Conservation (phyloP, 2,113 vertebrate genomes). For the Dissostichus mawsoni region DNA sequence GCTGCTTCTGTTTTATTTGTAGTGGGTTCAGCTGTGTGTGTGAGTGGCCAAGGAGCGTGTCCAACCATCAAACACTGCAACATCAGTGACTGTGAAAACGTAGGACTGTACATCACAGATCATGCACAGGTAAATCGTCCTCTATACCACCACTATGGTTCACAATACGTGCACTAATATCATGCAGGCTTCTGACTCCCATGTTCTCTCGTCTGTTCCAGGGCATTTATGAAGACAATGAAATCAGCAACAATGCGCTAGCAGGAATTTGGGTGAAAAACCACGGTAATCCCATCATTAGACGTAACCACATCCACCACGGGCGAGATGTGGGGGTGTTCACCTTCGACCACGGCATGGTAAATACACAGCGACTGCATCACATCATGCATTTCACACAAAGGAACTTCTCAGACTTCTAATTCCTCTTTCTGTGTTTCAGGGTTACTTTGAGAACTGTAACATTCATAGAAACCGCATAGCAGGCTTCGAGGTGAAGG, state of each 20-base stretch:
- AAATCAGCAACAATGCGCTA: slow-evolving; percentile 99
- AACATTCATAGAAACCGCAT: slow-evolving; percentile 98
- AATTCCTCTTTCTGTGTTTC: slow-evolving; percentile 2
- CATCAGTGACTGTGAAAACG: slow-evolving; percentile 99
- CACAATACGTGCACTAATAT: not conserved
- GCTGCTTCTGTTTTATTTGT: slow-evolving; percentile 24
- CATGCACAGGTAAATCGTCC: slow-evolving; percentile 92
- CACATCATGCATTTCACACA: not conserved
- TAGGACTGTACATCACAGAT: slow-evolving; percentile 98
- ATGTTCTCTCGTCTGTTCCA: slow-evolving; percentile 59
- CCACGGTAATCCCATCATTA: slow-evolving; percentile 99
- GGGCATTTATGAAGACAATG: slow-evolving; percentile 99
- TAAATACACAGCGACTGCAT: slow-evolving; percentile 66
- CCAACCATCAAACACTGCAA: slow-evolving; percentile 99
- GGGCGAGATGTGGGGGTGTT: slow-evolving; percentile 98
- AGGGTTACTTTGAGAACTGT: slow-evolving; percentile 85
- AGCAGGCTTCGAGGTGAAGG: slow-evolving; percentile 99
- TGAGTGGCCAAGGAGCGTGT: slow-evolving; percentile 98
- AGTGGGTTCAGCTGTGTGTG: slow-evolving; percentile 99
- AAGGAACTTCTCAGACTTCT: not conserved
- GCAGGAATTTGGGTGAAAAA: slow-evolving; percentile 99
- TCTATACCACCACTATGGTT: not conserved
- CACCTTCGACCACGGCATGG: slow-evolving; percentile 99
- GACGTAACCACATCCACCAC: slow-evolving; percentile 99
- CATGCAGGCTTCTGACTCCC: not conserved